Percentiles rank a stretch among this genome's conserved stretches.
Conservation (phyloP, 2,888 invertebrate genomes). For the Nasonovia ribisnigri region DNA sequence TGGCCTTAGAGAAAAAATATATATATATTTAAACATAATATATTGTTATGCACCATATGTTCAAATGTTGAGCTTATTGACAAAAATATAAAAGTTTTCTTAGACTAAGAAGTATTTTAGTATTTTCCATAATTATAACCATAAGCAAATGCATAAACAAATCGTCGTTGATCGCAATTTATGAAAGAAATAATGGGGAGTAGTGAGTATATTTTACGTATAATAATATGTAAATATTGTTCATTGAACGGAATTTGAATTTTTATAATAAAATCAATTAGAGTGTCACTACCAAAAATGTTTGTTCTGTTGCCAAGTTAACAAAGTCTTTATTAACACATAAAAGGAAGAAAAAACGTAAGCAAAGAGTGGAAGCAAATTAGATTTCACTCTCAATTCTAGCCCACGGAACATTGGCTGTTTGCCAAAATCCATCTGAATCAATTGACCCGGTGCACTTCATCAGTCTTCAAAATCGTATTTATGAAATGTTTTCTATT, state of each 20-base stretch:
- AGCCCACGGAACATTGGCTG: constrained; percentile 26
- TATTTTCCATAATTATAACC: neutral
- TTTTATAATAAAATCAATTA: constrained; percentile 17
- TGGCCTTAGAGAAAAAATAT: too few relatives aligned
- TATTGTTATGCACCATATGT: neutral
- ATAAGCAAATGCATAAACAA: neutral
- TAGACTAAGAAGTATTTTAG: neutral
- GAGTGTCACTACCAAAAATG: neutral
- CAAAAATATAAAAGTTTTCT: neutral
- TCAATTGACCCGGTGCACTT: constrained; percentile 38
- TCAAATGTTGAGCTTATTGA: neutral
- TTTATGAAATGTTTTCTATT: constrained; percentile 29
- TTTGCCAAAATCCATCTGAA: constrained; percentile 50
- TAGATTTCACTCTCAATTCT: neutral
- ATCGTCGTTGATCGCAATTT: neutral
- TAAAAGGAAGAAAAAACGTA: neutral
- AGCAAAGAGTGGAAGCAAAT: constrained; percentile 2
- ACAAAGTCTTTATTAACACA: constrained; percentile 30
- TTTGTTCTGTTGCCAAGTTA: constrained; percentile 45
- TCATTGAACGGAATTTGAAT: neutral
- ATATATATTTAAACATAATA: too few relatives aligned
- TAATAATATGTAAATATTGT: constrained; percentile 11
- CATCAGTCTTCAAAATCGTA: constrained; percentile 15
- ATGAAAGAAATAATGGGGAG: neutral
- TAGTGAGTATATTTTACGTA: neutral